Base-by-base conservation (phyloP, 2,888 invertebrate species). In the Yponomeuta cagnagella region DNA sequence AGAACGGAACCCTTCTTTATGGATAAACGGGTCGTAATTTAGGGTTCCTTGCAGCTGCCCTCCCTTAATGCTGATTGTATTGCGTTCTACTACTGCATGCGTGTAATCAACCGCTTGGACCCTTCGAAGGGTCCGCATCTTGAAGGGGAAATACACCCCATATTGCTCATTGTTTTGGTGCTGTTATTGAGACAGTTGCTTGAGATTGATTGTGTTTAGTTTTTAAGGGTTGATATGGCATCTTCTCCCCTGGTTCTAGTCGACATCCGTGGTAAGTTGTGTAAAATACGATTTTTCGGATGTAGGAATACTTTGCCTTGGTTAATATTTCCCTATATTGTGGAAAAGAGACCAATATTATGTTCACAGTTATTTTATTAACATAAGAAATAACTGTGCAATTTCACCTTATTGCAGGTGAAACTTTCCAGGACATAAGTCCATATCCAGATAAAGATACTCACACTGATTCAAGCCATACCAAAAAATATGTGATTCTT, bases 1-100 rank as follows among this genome's bases (percentile, higher is more conserved):
- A 58, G 68, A 43, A 70, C 71, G 70, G 68, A 71, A 66, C 87
- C 90, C 89, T 87, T 85, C 83, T 83, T 80, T 82, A 78, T 81
- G 79, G 80, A 81, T 82, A 85, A 88, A 83, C 83, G 86, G 76
- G 70, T 79, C 84, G 86, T 89, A 89, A 88, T 88, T 89, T 88
- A 88, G 88, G 86, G 86, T 80, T 83, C 84, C 64, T 58, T 84
- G 77, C 91, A 91, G 89, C 91, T 91, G 91, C 82, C 82, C 78
- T 79, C 83, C 81, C 81, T 84, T 90, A 89, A 91, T 87, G 89
- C 84, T 90, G 89, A 90, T 91, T 90, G 90, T 89, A 90, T 90
- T 88, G 88, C 82, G 80, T 80, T 78, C 76, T 79, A 63, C 64
- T 65, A 65, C 48, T 65, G 70, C 70, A 70, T 70, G 70, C 48